Evolutionary conservation across 2,797 vertebrate genomes (phyloP).

Genomic region (Gouania willdenowi): DNA sequence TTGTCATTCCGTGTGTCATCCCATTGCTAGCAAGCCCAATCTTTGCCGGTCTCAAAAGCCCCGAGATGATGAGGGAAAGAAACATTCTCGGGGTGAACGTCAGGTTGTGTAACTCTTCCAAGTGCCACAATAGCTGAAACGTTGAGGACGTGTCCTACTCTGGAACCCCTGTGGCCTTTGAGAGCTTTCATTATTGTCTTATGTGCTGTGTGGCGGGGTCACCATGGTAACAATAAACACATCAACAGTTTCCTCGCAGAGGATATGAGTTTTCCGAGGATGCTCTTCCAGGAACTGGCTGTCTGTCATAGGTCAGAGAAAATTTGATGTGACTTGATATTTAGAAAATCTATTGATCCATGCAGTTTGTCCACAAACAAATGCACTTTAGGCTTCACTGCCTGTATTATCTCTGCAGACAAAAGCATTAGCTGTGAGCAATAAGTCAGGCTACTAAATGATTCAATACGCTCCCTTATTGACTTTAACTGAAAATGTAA

Average conservation of each 20-base stretch:
- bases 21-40: slow-evolving; percentile 62
- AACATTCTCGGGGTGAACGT: slow-evolving; percentile 51
- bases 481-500: not conserved
- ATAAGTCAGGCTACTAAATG: not conserved
- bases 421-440: not conserved
- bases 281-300: slow-evolving; percentile 31
- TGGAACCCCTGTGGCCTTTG: slow-evolving; percentile 52
- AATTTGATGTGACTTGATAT: slow-evolving; percentile 38
- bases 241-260: slow-evolving; percentile 39
- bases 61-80: slow-evolving; percentile 42
- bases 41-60: slow-evolving; percentile 53
- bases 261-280: slow-evolving; percentile 48
- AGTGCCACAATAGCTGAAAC: slow-evolving; percentile 44
- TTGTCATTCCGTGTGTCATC: slow-evolving; percentile 71
- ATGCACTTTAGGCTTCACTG: not conserved
- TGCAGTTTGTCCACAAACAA: slow-evolving; percentile 1
- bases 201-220: slow-evolving; percentile 46
- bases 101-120: slow-evolving; percentile 60
- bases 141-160: slow-evolving; percentile 46
- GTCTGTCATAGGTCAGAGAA: slow-evolving; percentile 33
- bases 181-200: slow-evolving; percentile 67
- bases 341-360: slow-evolving; percentile 1
- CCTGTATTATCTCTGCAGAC: not conserved
- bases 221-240: slow-evolving; percentile 69
- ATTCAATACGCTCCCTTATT: not conserved